Evolutionary conservation across 2,888 invertebrate genomes (phyloP), one percentile per base, ranked within the genome.

Genomic region (Leptarthrus brevirostris): DNA sequence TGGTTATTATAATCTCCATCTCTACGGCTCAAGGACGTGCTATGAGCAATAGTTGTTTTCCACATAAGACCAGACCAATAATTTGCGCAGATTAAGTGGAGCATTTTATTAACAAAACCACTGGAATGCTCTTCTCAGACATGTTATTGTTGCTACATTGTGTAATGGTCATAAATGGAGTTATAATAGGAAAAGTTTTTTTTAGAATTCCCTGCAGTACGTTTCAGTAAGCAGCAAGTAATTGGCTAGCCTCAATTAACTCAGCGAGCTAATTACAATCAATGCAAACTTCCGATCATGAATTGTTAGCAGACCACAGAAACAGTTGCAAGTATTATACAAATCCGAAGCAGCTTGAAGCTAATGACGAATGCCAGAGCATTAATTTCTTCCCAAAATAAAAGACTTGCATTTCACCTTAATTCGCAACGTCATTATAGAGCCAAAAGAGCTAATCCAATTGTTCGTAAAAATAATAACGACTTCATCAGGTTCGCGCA

Each of bases 391-490:
- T 6, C 56, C 26, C 30, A 56, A 36, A 18, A 58, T 34, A 58
- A 58, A 58, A 20, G 1, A 40, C 40, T 12, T 40, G n/a, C 40
- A 40, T 40, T 40, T 40, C 40, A 40, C 40, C 40, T 40, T 8
- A 40, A 40, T 40, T 6, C 36, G 16, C 2, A 8, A 8, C 22
- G 14, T 56, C 34, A 58, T 58, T 58, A 36, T 16, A 18, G 14
- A 36, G 3, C 58, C 18, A 12, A 36, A 58, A 36, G 18, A 58
- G 8, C 34, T 1, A 34, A 20, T 18, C 20, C 58, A 40, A 34
- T 58, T 58, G 36, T 58, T 58, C 58, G 36, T 3, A 34, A 58
- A 58, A 16, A 56, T 58, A 34, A 58, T 12, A 16, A 56, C 10
- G 58, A 58, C 18, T 58, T 58, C 34, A 58, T 58, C 58, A 36